phyloP scores from a whole-genome alignment of 2,888 invertebrate species.

The Pheosia tremula region DNA sequence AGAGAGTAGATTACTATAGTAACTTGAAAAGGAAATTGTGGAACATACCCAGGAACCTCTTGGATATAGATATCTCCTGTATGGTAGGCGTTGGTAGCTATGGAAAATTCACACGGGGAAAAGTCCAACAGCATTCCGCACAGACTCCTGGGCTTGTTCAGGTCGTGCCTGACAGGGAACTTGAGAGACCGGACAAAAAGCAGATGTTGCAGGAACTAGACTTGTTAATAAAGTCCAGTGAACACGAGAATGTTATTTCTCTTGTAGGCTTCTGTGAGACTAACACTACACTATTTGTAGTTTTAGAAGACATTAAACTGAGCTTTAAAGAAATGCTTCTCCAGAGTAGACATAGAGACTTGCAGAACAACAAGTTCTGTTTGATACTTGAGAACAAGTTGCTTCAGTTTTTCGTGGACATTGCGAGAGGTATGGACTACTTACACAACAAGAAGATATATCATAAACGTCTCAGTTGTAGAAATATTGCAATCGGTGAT shows the following conservation, averaged over 20 bases:
- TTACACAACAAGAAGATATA: constrained; percentile 87
- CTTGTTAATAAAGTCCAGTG: constrained; percentile 87
- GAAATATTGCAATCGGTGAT: constrained; percentile 88
- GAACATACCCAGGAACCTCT: constrained; percentile 88
- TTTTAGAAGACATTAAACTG: constrained; percentile 87
- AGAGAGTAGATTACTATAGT: constrained; percentile 88
- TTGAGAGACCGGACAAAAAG: constrained; percentile 81
- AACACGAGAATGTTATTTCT: constrained; percentile 88
- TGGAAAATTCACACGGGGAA: constrained; percentile 90
- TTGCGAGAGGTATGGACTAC: constrained; percentile 90
- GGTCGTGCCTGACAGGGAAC: constrained; percentile 84
- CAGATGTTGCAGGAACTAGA: constrained; percentile 89
- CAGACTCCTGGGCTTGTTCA: constrained; percentile 85
- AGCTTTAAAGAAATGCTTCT: constrained; percentile 89
- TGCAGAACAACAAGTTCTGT: constrained; percentile 83
- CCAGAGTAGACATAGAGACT: constrained; percentile 82
- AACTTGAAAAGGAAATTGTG: constrained; percentile 90
- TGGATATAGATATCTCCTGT: constrained; percentile 89
- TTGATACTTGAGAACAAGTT: constrained; percentile 86
- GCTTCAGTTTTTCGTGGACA: constrained; percentile 86
- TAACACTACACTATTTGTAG: constrained; percentile 89
- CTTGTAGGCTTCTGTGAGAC: constrained; percentile 93
- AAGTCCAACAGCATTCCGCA: constrained; percentile 85
- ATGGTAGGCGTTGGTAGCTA: constrained; percentile 90
- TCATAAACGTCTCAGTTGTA: constrained; percentile 90